Conservation (phyloP, 2,888 invertebrate genomes). For the Ectobius pallidus region DNA sequence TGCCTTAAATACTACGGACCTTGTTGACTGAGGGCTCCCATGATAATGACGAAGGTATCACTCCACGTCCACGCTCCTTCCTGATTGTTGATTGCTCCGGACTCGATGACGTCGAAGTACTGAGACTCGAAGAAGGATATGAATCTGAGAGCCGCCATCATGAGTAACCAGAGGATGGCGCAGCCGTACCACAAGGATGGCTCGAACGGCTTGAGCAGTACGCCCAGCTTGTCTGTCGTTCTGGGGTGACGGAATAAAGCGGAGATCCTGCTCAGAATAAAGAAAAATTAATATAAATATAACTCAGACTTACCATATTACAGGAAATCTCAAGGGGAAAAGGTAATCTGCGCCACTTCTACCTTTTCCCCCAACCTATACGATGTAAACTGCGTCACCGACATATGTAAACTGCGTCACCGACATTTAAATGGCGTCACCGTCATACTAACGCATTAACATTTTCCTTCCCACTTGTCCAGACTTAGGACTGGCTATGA, state of each 20-base stretch:
- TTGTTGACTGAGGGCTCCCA: slow-evolving; percentile 67
- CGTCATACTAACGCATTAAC: too few species aligned
- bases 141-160: slow-evolving; percentile 24
- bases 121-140: slow-evolving; percentile 21
- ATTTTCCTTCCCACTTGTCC: too few species aligned
- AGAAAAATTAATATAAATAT: too few species aligned
- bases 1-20: too few species aligned
- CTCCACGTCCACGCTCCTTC: slow-evolving; percentile 30
- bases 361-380: too few species aligned
- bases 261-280: background rate
- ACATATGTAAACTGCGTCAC: too few species aligned
- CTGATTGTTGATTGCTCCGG: background rate
- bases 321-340: too few species aligned
- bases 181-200: slow-evolving; percentile 68
- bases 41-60: slow-evolving; percentile 61
- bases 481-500: too few species aligned
- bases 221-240: slow-evolving; percentile 71
- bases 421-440: too few species aligned
- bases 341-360: too few species aligned
- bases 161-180: slow-evolving; percentile 45
- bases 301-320: too few species aligned
- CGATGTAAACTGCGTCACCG: too few species aligned
- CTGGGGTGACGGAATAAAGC: slow-evolving; percentile 76
- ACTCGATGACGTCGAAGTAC: slow-evolving; percentile 12
- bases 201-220: slow-evolving; percentile 71